phyloP scores from a whole-genome alignment of 2,797 vertebrate species.

The Megaceryle alcyon region DNA sequence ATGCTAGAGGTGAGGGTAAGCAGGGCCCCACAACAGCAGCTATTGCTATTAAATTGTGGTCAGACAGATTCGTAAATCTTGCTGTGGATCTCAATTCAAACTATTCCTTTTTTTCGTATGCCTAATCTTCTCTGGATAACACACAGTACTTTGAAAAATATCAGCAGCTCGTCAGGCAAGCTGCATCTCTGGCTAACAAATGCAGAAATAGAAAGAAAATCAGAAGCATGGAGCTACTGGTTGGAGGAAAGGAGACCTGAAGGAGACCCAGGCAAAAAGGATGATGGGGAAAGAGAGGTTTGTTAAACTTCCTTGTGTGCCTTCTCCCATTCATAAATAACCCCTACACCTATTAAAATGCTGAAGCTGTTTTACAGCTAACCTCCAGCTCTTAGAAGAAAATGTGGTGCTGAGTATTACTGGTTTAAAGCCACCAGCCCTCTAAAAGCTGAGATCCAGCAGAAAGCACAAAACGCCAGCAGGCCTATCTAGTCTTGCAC shows the following conservation, averaged over 20 bases:
- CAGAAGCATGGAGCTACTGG: background rate
- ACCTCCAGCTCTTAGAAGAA: background rate
- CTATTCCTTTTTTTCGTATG: background rate
- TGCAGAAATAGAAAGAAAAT: background rate
- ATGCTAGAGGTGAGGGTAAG: background rate
- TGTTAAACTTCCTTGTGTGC: background rate
- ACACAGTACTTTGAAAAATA: background rate
- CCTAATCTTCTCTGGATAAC: background rate
- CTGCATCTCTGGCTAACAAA: slow-evolving; percentile 17
- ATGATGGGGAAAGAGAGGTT: background rate
- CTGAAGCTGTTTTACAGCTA: background rate
- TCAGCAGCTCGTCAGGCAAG: background rate
- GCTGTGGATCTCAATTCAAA: background rate
- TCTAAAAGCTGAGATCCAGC: background rate
- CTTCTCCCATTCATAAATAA: background rate
- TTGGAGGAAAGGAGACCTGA: background rate
- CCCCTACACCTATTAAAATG: background rate
- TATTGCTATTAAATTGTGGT: background rate
- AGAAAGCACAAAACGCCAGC: background rate
- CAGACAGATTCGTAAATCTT: background rate
- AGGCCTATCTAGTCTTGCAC: background rate
- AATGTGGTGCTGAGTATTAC: background rate
- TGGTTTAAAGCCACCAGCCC: background rate
- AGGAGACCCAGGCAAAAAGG: background rate
- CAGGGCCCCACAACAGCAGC: background rate